Percentiles rank a stretch among this genome's conserved stretches.
These are phyloP conservation scores for Corythoichthys intestinalis DNA, from an alignment of 2,113 vertebrate species.

Conservation along the genomic window DNA sequence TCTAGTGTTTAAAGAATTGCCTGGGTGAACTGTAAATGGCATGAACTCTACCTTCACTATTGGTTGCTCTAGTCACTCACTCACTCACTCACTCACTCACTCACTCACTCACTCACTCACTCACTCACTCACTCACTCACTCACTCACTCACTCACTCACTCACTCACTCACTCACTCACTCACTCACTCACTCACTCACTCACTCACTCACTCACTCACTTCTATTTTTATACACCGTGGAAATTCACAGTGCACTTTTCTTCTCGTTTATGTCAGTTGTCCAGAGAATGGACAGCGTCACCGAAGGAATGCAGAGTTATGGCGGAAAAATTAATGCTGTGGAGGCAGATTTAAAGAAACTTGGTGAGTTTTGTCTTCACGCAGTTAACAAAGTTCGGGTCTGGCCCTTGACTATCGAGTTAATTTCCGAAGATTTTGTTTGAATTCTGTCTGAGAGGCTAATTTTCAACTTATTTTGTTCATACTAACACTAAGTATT, in stretches of 20 bases:
- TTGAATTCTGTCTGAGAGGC: background rate
- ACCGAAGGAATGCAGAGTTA: constrained; percentile 90
- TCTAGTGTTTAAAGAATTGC: constrained; percentile 48
- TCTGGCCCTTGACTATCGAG: background rate
- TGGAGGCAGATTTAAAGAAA: constrained; percentile 89
- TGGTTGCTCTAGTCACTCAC: too few species aligned
- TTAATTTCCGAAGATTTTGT: background rate
- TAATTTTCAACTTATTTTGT: too few species aligned
- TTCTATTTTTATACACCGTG: too few species aligned
- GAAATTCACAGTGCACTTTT: background rate
- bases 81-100: too few species aligned
- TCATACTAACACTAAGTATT: too few species aligned
- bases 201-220: too few species aligned
- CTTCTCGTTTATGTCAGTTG: constrained; percentile 73
- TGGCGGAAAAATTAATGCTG: constrained; percentile 83
- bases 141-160: too few species aligned
- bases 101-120: too few species aligned
- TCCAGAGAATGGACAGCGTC: constrained; percentile 93
- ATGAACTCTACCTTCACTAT: background rate
- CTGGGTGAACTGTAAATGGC: background rate
- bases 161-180: too few species aligned
- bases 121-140: too few species aligned
- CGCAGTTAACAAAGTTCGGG: background rate
- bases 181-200: too few species aligned
- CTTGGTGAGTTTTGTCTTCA: constrained; percentile 75